Base-by-base conservation (phyloP, 1,140 invertebrate genomes). In the Eufriesea mexicana region DNA sequence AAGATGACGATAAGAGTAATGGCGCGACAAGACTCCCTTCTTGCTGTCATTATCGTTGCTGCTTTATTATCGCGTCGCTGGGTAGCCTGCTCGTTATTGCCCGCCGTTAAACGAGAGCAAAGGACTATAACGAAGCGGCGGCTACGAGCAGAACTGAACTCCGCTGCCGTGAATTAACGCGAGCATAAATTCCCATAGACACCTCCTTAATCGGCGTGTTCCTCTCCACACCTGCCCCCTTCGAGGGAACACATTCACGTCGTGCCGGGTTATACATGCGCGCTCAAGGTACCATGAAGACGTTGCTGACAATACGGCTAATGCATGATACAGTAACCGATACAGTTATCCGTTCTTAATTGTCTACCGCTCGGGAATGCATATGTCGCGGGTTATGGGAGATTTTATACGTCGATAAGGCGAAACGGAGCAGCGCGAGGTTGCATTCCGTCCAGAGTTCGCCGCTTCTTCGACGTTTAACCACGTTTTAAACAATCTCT, bases 171-270 rank as follows among this genome's bases (percentile, higher is more conserved):
- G 84, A 89, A 89, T 89, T 89, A 89, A 89, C 84, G 84, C 86
- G 80, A 71, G 84, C 87, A 88, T 89, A 89, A 89, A 89, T 89
- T 89, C 87, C 86, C 87, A 89, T 89, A 89, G 87, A 89, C 87
- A 88, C 87, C 84, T 89, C 77, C 84, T 88, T 89, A 89, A 89
- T 89, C 87, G 87, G 75, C 80, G 72, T 77, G 87, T 89, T 88
- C 86, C 80, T 88, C 80, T 67, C 62, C 14, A 42, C 86, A 64
- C 49, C 45, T 49, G 72, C 7, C 73, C 47, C 62, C 47, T 14
- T 10, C 54, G 18, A 35, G 57, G 42, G n/a, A 70, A 59, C 57
- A 10, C 59, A n/a, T 67, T 75, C 57, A 51, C 68, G 67, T 47
- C 57, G 49, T 9, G 47, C 35, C 45, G 10, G 64, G 73, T 86